Percentiles rank a stretch among this genome's conserved stretches.
phyloP scores from a whole-genome alignment of 2,888 invertebrate genomes.

The Ennomos quercinarius region DNA sequence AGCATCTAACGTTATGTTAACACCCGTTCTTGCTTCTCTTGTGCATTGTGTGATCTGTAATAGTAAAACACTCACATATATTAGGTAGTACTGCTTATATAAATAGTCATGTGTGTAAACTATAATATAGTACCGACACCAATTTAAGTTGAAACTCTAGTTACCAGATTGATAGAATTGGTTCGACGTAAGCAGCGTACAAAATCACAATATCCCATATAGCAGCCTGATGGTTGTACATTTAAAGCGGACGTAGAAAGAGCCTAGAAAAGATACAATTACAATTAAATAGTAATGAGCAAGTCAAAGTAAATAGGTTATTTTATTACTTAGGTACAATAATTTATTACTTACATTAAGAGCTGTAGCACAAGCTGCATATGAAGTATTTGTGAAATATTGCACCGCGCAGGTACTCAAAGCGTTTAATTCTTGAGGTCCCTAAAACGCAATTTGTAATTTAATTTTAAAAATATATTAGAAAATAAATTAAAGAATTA shows the following conservation, averaged over 20 bases:
- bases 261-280: slow-evolving; percentile 55
- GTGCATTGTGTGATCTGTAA: slow-evolving; percentile 83
- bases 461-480: slow-evolving; percentile 3
- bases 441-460: slow-evolving; percentile 58
- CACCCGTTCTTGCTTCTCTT: slow-evolving; percentile 78
- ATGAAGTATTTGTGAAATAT: slow-evolving; percentile 82
- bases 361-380: slow-evolving; percentile 78
- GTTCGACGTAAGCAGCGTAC: slow-evolving; percentile 85
- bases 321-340: too few relatives aligned
- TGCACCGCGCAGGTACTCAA: slow-evolving; percentile 82
- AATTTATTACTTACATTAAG: slow-evolving; percentile 67
- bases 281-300: too few relatives aligned
- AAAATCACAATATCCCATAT: slow-evolving; percentile 86
- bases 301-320: too few relatives aligned
- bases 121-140: too few relatives aligned
- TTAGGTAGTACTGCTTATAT: too few relatives aligned
- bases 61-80: not conserved
- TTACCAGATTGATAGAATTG: slow-evolving; percentile 85
- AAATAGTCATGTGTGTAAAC: too few relatives aligned
- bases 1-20: slow-evolving; percentile 76
- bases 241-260: slow-evolving; percentile 76
- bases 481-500: not conserved
- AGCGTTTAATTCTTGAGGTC: slow-evolving; percentile 81
- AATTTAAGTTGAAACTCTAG: not conserved
- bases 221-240: slow-evolving; percentile 81